Evolutionary conservation across 2,888 invertebrate species (phyloP).

Genomic region (Phaonia tiefii): DNA sequence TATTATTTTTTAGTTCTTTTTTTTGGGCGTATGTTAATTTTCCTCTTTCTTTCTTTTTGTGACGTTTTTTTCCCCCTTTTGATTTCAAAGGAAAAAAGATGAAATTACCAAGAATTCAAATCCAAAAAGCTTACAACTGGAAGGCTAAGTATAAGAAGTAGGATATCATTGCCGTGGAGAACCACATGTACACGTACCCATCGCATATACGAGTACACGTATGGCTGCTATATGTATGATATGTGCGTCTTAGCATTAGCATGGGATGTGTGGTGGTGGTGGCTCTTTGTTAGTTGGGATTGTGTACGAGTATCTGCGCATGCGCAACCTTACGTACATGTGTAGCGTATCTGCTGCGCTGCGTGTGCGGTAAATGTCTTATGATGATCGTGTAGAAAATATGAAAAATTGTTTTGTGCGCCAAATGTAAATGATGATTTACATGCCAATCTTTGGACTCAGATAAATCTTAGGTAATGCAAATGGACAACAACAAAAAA

Average conservation of each 20-base stretch:
- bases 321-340: no score
- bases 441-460: slow-evolving; percentile 9
- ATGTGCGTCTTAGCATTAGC: no score
- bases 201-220: not conserved
- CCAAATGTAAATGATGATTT: slow-evolving; percentile 26
- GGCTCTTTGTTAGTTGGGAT: no score
- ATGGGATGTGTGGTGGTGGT: no score
- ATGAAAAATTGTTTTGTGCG: slow-evolving; percentile 47
- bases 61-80: no score
- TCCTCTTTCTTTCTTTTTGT: slow-evolving; percentile 2
- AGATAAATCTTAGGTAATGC: slow-evolving; percentile 19
- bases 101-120: slow-evolving; percentile 49
- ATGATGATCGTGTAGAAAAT: slow-evolving; percentile 55
- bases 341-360: slow-evolving; percentile 24
- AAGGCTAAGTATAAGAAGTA: not conserved
- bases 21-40: slow-evolving; percentile 32
- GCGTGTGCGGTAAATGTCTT: slow-evolving; percentile 56
- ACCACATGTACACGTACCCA: not conserved
- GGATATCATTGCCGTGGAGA: no score
- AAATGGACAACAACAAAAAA: not conserved
- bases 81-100: slow-evolving; percentile 39
- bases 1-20: not conserved
- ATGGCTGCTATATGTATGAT: not conserved
- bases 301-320: no score
- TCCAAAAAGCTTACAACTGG: not conserved